These are phyloP conservation scores for Ormyrus pomaceus DNA, from an alignment of 2,888 invertebrate genomes.

Conservation along the genomic window DNA sequence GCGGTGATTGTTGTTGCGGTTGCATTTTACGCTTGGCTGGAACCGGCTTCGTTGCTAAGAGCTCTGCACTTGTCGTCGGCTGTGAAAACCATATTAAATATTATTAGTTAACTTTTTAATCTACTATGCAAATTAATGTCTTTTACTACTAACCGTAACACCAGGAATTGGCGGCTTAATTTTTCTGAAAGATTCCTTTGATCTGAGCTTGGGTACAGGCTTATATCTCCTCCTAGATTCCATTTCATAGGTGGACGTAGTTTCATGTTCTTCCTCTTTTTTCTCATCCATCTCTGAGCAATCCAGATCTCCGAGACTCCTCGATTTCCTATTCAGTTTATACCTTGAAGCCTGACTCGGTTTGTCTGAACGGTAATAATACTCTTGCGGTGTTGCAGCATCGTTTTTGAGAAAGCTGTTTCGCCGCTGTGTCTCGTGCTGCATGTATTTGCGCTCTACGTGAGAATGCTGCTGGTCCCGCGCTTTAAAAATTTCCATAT, in stretches of 20 bases:
- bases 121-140: neutral
- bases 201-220: slow-evolving; percentile 62
- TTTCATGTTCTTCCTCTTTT: neutral
- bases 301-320: slow-evolving; percentile 66
- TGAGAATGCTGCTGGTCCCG: slow-evolving; percentile 3
- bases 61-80: slow-evolving; percentile 37
- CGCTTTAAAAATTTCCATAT: slow-evolving; percentile 27
- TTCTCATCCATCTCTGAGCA: slow-evolving; percentile 57
- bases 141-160: slow-evolving; percentile 30
- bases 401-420: neutral
- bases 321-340: slow-evolving; percentile 63
- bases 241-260: slow-evolving; percentile 4
- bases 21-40: slow-evolving; percentile 53
- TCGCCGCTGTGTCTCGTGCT: slow-evolving; percentile 15
- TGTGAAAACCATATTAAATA: neutral
- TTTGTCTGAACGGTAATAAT: slow-evolving; percentile 14
- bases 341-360: neutral
- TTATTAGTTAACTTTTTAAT: neutral
- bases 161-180: slow-evolving; percentile 21
- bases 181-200: slow-evolving; percentile 60
- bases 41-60: slow-evolving; percentile 40
- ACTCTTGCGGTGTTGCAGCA: neutral
- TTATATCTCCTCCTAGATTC: slow-evolving; percentile 53
- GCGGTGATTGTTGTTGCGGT: slow-evolving; percentile 15
- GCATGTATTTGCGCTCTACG: slow-evolving; percentile 43